Evolutionary conservation across 2,113 vertebrate species (phyloP).

Genomic region (Proterorhinus semilunaris): DNA sequence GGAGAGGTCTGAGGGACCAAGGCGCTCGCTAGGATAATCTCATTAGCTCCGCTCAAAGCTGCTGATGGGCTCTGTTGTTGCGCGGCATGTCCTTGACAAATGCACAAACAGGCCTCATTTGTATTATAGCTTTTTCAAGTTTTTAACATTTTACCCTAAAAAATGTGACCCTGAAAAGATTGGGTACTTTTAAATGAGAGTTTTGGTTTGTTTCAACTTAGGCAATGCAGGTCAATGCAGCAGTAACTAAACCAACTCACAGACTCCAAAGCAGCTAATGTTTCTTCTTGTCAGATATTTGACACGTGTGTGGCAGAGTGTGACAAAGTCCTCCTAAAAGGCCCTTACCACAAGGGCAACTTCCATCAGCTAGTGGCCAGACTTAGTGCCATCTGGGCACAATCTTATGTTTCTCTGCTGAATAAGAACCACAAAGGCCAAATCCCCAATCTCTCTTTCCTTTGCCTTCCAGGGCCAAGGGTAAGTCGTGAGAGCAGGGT

Average conservation of each 20-base stretch:
- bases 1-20: conserved; percentile 72
- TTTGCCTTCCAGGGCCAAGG: conserved; percentile 45
- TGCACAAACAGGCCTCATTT: conserved; percentile 44
- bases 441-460: conserved; percentile 30
- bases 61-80: conserved; percentile 54
- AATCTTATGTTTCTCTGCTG: conserved; percentile 52
- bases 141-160: neutral
- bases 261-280: conserved; percentile 31
- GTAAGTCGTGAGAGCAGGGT: conserved; percentile 45
- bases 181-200: neutral
- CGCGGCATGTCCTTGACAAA: conserved; percentile 73
- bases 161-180: neutral
- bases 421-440: conserved; percentile 51
- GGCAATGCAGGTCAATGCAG: neutral
- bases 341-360: conserved; percentile 58
- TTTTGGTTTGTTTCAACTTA: neutral
- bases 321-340: conserved; percentile 70
- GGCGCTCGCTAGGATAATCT: conserved; percentile 73
- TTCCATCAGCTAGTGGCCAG: conserved; percentile 60
- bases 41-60: conserved; percentile 72
- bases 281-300: conserved; percentile 41
- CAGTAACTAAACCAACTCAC: conserved; percentile 26
- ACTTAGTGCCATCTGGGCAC: conserved; percentile 69
- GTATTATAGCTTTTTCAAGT: conserved; percentile 12
- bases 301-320: conserved; percentile 56